phyloP scores from a whole-genome alignment of 2,113 vertebrate species.

The Salminus brasiliensis region DNA sequence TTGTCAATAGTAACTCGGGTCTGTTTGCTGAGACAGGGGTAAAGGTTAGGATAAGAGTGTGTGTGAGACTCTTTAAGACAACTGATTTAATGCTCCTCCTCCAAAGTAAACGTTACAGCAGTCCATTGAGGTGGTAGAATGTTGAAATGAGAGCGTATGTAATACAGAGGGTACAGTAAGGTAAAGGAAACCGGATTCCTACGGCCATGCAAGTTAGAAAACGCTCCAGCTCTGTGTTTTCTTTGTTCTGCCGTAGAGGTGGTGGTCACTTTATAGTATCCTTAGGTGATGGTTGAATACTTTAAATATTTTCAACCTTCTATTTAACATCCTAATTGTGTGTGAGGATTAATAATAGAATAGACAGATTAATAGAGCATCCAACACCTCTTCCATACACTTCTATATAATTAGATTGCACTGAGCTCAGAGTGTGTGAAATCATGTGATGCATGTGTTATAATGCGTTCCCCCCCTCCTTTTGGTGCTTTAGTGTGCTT shows the following conservation, averaged over 20 bases:
- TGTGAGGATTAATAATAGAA: not conserved
- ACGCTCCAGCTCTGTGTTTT: not conserved
- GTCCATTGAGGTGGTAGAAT: not conserved
- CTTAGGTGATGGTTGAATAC: not conserved
- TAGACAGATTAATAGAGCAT: not conserved
- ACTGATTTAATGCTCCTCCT: not conserved
- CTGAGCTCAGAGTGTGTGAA: not conserved
- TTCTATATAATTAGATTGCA: constrained; percentile 5
- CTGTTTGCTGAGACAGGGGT: constrained; percentile 13
- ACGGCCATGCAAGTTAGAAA: not conserved
- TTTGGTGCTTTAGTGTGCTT: constrained; percentile 80
- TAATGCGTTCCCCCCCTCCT: too few relatives aligned
- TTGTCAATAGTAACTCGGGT: not conserved
- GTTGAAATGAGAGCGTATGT: not conserved
- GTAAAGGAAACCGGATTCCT: not conserved
- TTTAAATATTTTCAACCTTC: not conserved
- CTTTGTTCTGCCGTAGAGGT: not conserved
- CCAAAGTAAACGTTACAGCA: not conserved
- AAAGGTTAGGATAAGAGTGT: not conserved
- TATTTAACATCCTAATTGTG: not conserved
- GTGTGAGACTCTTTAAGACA: not conserved
- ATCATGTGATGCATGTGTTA: not conserved
- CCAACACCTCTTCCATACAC: not conserved
- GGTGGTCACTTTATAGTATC: not conserved
- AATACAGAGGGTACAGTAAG: not conserved